Evolutionary conservation across 2,797 vertebrate species (phyloP), one percentile per base, ranked within the genome.

Genomic region (Sternotherus odoratus): DNA sequence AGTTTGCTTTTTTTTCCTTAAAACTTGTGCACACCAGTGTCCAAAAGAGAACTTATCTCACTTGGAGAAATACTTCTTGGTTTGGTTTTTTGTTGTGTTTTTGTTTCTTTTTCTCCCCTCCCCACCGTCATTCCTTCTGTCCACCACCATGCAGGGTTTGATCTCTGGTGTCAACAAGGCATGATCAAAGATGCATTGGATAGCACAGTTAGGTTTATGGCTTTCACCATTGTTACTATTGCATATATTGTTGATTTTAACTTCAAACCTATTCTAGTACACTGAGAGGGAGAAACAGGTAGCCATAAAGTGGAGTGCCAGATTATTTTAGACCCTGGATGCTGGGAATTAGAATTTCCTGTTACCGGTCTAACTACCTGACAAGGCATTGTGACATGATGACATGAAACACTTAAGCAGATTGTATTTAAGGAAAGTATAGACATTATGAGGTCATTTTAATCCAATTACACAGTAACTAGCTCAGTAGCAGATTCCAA

Each of bases 301-400:
- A 15, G 30, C 23, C 85, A 89, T 86, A 51, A 69, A 60, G 11
- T 66, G 36, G 0, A 81, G 85, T 39, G 85, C 69, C 75, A 93
- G 87, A 75, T 10, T 79, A 1, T 56, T 94, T 92, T 82, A 86
- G 82, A 23, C 5, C 81, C 80, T 93, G 74, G 87, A 28, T 89
- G 90, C 74, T 88, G 69, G 24, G 39, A n/a, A 39, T 50, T 77
- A 51, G 15, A 7, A 19, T 94, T 94, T 69, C 23, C 3, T 91
- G 4, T 66, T 84, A 56, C 53, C 53, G 3, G 6, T 57, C 53
- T 79, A 79, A 36, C 85, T 78, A 43, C 33, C 66, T 69, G 56
- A 23, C 28, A 78, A 78, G 30, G 50, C 6, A 75, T 83, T 89
- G 30, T 85, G 82, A 60, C 89, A 49, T 89, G 54, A 48, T 83